A percentile compares a stretch with the other conserved stretches of the same genome.
These are phyloP conservation scores for Bibio marci DNA, from an alignment of 2,888 invertebrate species.

Conservation along the genomic window DNA sequence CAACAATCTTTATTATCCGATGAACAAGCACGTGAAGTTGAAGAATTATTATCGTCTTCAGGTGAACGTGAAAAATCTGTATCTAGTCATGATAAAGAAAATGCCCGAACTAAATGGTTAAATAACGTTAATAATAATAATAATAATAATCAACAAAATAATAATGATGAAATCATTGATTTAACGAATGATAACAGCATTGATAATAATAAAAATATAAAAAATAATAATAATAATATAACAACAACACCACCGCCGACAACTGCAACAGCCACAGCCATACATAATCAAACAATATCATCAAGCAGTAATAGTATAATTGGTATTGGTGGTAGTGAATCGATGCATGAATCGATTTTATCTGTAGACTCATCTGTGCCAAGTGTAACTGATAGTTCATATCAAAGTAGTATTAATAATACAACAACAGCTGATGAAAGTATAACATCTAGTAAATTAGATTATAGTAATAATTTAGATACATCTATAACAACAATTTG, in stretches of 20 bases:
- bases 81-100: constrained; percentile 2
- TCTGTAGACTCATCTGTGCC: constrained; percentile 28
- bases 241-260: constrained; percentile 11
- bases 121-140: neutral
- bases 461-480: constrained; percentile 3
- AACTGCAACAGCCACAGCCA: constrained; percentile 25
- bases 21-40: constrained; percentile 81
- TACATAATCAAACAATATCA: constrained; percentile 33
- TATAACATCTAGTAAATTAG: constrained; percentile 25
- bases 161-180: constrained; percentile 21
- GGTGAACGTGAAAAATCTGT: constrained; percentile 20
- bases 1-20: constrained; percentile 70
- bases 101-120: constrained; percentile 6
- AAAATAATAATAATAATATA: too few relatives aligned
- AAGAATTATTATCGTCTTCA: constrained; percentile 51
- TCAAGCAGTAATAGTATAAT: constrained; percentile 4
- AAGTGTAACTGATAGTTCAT: constrained; percentile 19
- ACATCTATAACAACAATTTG: too few relatives aligned
- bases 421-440: constrained; percentile 30
- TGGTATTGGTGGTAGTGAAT: constrained; percentile 14
- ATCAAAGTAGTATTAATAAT: constrained; percentile 19
- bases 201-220: neutral
- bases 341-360: constrained; percentile 25
- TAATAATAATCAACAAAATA: constrained; percentile 22
- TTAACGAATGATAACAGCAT: neutral